Conservation (phyloP, 2,797 vertebrate genomes). For the Aphelocoma californica region DNA sequence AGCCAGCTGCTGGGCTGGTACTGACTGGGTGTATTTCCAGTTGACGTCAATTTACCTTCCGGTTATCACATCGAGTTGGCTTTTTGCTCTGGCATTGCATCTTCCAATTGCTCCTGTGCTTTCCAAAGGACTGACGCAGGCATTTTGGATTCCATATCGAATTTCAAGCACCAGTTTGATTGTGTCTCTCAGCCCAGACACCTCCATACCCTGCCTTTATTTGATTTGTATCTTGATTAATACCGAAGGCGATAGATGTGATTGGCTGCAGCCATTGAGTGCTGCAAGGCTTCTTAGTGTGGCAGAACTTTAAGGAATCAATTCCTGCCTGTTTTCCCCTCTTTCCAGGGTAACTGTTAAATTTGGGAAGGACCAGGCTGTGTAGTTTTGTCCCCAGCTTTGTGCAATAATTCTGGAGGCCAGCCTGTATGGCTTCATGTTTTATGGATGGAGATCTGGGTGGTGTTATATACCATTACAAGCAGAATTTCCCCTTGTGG, state of each 20-base stretch:
- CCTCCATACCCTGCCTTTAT: not conserved
- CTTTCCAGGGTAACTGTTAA: not conserved
- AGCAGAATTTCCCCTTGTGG: conserved; percentile 29
- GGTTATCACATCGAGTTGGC: conserved; percentile 37
- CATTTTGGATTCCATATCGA: conserved; percentile 26
- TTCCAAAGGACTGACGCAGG: conserved; percentile 39
- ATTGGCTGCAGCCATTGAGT: not conserved
- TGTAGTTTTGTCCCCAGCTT: not conserved
- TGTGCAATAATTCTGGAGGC: not conserved
- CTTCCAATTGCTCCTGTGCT: conserved; percentile 32
- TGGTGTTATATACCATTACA: not conserved
- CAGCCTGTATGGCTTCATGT: not conserved
- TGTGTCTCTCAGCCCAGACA: conserved; percentile 8
- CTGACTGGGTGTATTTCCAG: conserved; percentile 29
- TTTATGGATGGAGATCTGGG: not conserved
- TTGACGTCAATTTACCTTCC: conserved; percentile 46
- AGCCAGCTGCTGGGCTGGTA: not conserved
- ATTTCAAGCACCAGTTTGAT: conserved; percentile 31
- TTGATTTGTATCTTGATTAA: not conserved
- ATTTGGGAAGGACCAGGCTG: not conserved
- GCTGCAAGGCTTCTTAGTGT: not conserved
- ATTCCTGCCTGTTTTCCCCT: not conserved
- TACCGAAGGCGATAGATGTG: not conserved
- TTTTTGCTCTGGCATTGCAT: conserved; percentile 42
- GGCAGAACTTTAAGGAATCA: not conserved